Evolutionary conservation across 23 tunicate genomes (phyloP).

Genomic region (Trididemnum clinides): DNA sequence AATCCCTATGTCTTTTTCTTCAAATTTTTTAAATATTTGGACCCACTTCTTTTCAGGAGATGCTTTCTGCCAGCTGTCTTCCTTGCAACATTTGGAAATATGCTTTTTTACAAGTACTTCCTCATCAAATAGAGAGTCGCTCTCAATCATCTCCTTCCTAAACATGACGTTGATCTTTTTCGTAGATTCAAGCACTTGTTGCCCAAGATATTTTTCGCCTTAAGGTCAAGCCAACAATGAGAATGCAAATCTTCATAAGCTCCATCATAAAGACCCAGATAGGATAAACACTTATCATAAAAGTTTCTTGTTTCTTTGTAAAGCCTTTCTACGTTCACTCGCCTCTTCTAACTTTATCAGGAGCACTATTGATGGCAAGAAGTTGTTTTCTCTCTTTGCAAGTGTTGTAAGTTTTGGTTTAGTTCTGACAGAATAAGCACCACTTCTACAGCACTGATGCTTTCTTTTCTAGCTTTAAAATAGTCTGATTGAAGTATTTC

Average conservation of each 20-base stretch:
- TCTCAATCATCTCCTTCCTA: too few relatives aligned
- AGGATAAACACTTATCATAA: constrained; percentile 55
- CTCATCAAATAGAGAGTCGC: constrained; percentile 64
- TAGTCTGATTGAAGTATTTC: constrained; percentile 48
- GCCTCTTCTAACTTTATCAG: constrained; percentile 58
- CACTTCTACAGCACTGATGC: constrained; percentile 53
- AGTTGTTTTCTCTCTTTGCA: constrained; percentile 62
- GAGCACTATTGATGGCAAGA: constrained; percentile 54
- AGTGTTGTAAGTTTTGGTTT: constrained; percentile 58
- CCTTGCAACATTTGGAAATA: too few relatives aligned
- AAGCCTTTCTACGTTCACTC: constrained; percentile 38
- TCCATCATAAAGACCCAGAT: constrained; percentile 63
- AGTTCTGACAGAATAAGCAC: constrained; percentile 56
- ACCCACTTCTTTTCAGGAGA: constrained; percentile 59
- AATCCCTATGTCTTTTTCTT: constrained; percentile 48
- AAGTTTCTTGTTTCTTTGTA: constrained; percentile 27
- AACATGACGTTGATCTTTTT: constrained; percentile 55
- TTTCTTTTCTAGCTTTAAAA: too few relatives aligned
- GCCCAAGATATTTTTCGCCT: constrained; percentile 54
- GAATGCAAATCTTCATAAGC: constrained; percentile 52
- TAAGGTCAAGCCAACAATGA: constrained; percentile 57
- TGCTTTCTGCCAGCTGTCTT: constrained; percentile 64
- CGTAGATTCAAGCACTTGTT: constrained; percentile 45
- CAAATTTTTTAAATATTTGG: too few relatives aligned
- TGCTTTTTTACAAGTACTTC: constrained; percentile 64